phyloP scores from a whole-genome alignment of 2,113 vertebrate species.

The Ictidomys tridecemlineatus region DNA sequence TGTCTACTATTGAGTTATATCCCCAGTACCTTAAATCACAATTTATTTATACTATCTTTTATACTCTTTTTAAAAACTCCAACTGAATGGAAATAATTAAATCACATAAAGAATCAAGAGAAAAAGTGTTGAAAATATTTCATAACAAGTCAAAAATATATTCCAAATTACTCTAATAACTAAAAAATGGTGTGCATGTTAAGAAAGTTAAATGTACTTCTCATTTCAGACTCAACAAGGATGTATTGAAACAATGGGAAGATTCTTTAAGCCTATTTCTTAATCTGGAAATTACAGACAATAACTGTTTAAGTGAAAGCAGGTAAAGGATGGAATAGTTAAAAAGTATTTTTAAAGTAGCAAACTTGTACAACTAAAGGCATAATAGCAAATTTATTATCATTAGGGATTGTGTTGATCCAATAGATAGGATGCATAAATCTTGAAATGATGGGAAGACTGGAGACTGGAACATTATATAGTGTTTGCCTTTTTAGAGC shows the following conservation, averaged over 20 bases:
- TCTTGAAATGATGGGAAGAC: not conserved
- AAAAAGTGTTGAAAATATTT: slow-evolving; percentile 26
- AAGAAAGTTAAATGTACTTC: not conserved
- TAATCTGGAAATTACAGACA: not conserved
- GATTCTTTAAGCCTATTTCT: not conserved
- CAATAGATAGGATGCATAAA: not conserved
- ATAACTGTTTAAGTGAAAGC: not conserved
- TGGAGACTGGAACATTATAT: not conserved
- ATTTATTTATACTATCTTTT: not conserved
- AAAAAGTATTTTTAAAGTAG: not conserved
- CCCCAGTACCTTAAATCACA: not conserved
- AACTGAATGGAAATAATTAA: not conserved
- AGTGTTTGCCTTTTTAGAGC: not conserved
- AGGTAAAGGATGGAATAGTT: not conserved
- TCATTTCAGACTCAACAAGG: not conserved
- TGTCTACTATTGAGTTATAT: not conserved
- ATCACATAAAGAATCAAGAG: not conserved
- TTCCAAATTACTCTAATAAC: not conserved
- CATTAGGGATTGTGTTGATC: not conserved
- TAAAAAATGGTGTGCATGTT: not conserved
- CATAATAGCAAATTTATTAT: not conserved
- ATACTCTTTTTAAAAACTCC: not conserved
- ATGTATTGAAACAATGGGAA: not conserved
- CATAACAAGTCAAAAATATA: not conserved
- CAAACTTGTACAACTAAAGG: not conserved